phyloP scores from a whole-genome alignment of 2,113 vertebrate species.

The Caranx melampygus region DNA sequence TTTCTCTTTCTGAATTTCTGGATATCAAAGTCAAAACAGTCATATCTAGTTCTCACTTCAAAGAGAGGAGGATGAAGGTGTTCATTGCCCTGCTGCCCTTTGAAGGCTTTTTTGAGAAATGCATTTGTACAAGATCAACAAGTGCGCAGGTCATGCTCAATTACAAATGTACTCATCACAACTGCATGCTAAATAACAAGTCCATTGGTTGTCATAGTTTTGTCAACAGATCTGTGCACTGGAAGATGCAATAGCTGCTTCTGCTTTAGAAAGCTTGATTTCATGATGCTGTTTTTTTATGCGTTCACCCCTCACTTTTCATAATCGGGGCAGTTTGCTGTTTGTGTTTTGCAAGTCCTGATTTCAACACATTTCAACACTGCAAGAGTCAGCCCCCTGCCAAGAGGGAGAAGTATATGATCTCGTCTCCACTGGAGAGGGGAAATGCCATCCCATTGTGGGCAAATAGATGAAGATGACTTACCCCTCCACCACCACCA shows the following conservation, averaged over 20 bases:
- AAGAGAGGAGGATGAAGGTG: constrained; percentile 30
- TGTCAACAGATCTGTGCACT: constrained; percentile 6
- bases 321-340: constrained; percentile 31
- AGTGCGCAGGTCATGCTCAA: constrained; percentile 12
- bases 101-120: constrained; percentile 29
- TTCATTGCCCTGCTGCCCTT: constrained; percentile 46
- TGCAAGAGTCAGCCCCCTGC: constrained; percentile 21
- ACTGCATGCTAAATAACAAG: neutral
- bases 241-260: neutral
- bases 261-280: neutral
- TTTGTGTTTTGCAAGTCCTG: constrained; percentile 25
- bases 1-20: neutral
- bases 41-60: constrained; percentile 8
- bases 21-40: constrained; percentile 6
- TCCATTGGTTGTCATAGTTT: neutral
- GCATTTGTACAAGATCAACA: constrained; percentile 22
- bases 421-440: constrained; percentile 43
- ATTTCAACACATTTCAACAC: constrained; percentile 35
- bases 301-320: constrained; percentile 29
- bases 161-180: constrained; percentile 21
- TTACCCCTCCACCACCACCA: constrained; percentile 23
- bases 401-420: constrained; percentile 27
- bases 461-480: constrained; percentile 74
- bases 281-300: constrained; percentile 17
- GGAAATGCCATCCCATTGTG: constrained; percentile 61